These are phyloP conservation scores for Erebia palarica DNA, from an alignment of 2,888 invertebrate genomes.

Conservation along the genomic window DNA sequence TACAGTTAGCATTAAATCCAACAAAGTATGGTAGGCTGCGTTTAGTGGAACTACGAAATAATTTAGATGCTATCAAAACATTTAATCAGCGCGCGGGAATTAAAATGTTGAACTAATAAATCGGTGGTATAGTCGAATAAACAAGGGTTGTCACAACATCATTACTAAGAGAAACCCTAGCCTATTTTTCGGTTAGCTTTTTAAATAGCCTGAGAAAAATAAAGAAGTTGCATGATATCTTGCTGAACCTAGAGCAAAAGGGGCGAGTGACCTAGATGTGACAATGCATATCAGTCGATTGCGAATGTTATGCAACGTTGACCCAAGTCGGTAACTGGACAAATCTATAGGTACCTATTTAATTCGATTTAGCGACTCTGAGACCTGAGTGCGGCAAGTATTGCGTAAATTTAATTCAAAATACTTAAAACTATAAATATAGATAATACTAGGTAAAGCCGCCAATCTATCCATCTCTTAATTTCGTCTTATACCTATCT, in stretches of 20 bases:
- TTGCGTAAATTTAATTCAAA: background rate
- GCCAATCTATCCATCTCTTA: background rate
- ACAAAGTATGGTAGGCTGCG: background rate
- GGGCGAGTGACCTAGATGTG: no score
- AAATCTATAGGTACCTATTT: no score
- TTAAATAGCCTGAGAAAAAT: background rate
- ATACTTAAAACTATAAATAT: background rate
- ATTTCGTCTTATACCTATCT: slow-evolving; percentile 18
- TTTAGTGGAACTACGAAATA: slow-evolving; percentile 9
- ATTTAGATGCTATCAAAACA: slow-evolving; percentile 28
- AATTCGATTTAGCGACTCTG: no score
- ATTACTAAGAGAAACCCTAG: background rate
- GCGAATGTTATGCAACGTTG: no score
- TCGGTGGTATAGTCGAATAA: background rate
- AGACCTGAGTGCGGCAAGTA: no score
- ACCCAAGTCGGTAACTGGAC: no score
- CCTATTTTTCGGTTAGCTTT: no score
- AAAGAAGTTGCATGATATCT: background rate
- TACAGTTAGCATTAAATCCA: background rate
- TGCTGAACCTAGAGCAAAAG: no score
- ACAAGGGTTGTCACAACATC: background rate
- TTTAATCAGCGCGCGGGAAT: slow-evolving; percentile 17
- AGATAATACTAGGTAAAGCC: background rate
- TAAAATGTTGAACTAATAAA: slow-evolving; percentile 28
- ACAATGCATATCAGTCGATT: no score